Base-by-base conservation (phyloP, 2,113 vertebrate genomes). In the Illadopsis cleaveri region DNA sequence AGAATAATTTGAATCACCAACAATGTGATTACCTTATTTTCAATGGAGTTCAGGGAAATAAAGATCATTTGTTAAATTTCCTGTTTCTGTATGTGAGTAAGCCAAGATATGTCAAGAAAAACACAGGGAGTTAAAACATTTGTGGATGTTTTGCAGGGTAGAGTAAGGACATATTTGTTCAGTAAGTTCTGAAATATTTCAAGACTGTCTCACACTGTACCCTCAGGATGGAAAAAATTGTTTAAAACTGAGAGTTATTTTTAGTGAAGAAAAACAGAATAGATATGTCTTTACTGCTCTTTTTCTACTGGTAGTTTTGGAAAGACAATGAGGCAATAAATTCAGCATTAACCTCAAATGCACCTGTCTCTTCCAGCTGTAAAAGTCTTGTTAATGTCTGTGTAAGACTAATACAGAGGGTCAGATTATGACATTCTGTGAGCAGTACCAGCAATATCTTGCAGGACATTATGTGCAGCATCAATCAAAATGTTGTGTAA, bases 151-250 rank as follows among this genome's bases (percentile, higher is more conserved):
- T 72, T 85, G 25, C 15, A 27, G 69, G 48, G 85, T 48, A 90
- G 50, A 76, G 44, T 68, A 94, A 85, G 71, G 61, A 96, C 35
- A 40, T 85, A 62, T 76, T 91, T 94, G 65, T 85, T 94, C 66
- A 90, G 51, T 61, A 81, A 70, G 9, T 56, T 89, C 92, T 81
- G 69, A 68, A 75, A 69, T 72, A 38, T 48, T 87, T 96, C 66
- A 79, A 84, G 40, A 57, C 53, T 45, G 25, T 64, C 73, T 92
- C 83, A 84, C 65, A 58, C 38, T 51, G 51, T 75, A 79, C 53
- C 40, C 53, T 88, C 8, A 38, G 57, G 82, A 94, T 65, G 19
- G 65, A 70, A 80, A 84, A 20, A 73, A 15, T 3, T 7, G 19
- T 54, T 80, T 56, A 84, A 86, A 92, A 28, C 25, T 3, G 37